Conservation (phyloP, 2,888 invertebrate genomes). For the Thymelicus lineola region DNA sequence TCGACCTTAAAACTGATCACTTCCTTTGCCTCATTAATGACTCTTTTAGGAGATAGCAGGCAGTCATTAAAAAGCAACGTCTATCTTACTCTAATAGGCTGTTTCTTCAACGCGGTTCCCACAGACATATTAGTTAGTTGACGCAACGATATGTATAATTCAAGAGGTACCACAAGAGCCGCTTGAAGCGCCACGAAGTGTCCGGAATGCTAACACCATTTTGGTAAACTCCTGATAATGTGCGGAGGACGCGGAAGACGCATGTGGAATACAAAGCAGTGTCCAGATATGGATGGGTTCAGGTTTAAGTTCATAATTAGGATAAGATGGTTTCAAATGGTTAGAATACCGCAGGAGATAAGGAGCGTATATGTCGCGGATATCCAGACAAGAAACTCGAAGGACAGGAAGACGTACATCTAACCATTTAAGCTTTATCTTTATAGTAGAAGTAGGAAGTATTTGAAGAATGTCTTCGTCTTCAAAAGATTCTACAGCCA, state of each 20-base stretch:
- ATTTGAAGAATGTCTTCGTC: neutral
- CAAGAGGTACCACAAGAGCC: conserved; percentile 56
- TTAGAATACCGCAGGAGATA: conserved; percentile 4
- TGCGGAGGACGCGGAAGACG: conserved; percentile 48
- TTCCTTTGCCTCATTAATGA: conserved; percentile 5
- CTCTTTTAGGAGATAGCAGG: conserved; percentile 2
- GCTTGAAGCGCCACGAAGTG: conserved; percentile 52
- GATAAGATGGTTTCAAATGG: conserved; percentile 11
- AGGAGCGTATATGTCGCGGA: neutral
- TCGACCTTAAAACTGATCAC: neutral
- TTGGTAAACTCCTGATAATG: conserved; percentile 58
- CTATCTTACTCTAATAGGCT: conserved; percentile 23
- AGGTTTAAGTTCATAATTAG: conserved; percentile 27
- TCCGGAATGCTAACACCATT: conserved; percentile 59
- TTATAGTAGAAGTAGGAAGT: neutral
- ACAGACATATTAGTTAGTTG: conserved; percentile 41
- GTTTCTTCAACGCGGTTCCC: conserved; percentile 41
- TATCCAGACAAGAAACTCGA: neutral
- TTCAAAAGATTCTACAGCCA: neutral
- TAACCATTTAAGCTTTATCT: neutral
- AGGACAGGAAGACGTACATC: neutral
- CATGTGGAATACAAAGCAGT: conserved; percentile 25
- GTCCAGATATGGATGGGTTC: conserved; percentile 20
- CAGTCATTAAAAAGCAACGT: conserved; percentile 11
- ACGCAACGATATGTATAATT: conserved; percentile 63